These are phyloP conservation scores for Oceanodroma leucorhoa DNA, from an alignment of 2,797 vertebrate species.

Conservation along the genomic window DNA sequence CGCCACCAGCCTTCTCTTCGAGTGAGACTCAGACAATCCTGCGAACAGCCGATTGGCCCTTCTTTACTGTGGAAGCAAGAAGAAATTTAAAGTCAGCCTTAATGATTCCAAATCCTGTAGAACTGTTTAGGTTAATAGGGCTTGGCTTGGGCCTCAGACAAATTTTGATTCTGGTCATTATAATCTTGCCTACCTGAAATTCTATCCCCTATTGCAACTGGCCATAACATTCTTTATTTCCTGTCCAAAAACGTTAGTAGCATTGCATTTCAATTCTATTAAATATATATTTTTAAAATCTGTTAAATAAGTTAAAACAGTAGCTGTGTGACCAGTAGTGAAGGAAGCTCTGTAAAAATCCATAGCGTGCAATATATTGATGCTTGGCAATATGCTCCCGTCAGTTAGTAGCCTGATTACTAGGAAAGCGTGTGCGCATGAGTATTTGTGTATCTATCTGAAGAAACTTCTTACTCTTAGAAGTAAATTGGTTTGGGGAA, in stretches of 20 bases:
- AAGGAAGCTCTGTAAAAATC: background rate
- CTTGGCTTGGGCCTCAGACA: background rate
- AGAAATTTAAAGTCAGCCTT: constrained; percentile 13
- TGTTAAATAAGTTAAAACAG: background rate
- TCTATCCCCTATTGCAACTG: background rate
- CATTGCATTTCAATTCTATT: background rate
- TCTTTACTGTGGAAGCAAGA: background rate
- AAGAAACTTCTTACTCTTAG: background rate
- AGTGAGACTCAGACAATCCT: background rate
- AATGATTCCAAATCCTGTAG: background rate
- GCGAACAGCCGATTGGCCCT: background rate
- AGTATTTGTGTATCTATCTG: background rate
- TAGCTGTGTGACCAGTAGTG: background rate
- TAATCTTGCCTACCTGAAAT: background rate
- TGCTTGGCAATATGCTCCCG: background rate
- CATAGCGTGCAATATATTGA: background rate
- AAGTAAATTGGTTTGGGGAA: background rate
- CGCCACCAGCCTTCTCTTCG: background rate
- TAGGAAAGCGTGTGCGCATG: background rate
- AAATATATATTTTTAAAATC: background rate
- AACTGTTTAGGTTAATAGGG: background rate
- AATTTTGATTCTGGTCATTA: background rate
- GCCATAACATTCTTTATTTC: background rate
- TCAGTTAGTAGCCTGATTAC: background rate
- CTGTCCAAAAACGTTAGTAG: background rate